Percentiles rank a stretch among this genome's conserved stretches.
Conservation (phyloP, 2,113 vertebrate species). For the Actinemys pallida region DNA sequence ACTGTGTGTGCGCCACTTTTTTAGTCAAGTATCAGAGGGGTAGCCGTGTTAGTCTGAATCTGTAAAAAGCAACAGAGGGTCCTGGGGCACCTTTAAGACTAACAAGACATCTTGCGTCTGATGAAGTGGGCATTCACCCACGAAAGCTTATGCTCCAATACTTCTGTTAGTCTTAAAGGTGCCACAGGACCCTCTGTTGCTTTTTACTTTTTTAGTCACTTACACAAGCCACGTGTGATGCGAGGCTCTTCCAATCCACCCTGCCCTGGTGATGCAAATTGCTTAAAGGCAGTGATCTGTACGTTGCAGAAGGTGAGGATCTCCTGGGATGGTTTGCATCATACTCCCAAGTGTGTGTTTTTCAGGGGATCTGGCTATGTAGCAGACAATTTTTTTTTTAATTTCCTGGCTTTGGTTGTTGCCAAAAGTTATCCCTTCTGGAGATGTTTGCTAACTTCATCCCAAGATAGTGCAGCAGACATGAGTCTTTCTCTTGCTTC, state of each 20-base stretch:
- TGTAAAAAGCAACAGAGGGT: too few species aligned
- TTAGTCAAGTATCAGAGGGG: too few species aligned
- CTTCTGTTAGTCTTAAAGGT: too few species aligned
- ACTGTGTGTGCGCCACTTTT: background rate
- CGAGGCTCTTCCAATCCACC: background rate
- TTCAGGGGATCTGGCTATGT: background rate
- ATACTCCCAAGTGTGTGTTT: background rate
- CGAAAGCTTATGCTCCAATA: too few species aligned
- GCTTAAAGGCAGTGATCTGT: background rate
- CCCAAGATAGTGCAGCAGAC: rapidly evolving
- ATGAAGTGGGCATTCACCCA: too few species aligned
- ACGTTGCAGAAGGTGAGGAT: background rate
- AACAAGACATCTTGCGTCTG: too few species aligned
- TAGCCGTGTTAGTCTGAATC: too few species aligned
- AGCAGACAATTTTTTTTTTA: background rate
- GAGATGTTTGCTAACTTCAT: background rate
- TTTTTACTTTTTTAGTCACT: too few species aligned
- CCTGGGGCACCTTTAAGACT: too few species aligned
- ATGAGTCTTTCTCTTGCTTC: background rate
- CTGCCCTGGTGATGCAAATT: background rate
- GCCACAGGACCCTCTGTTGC: too few species aligned
- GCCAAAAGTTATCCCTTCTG: background rate
- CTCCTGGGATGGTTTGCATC: background rate
- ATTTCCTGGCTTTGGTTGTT: background rate
- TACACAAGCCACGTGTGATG: background rate